Conservation (phyloP, 2,113 vertebrate genomes). For the Ammodramus savannarum region DNA sequence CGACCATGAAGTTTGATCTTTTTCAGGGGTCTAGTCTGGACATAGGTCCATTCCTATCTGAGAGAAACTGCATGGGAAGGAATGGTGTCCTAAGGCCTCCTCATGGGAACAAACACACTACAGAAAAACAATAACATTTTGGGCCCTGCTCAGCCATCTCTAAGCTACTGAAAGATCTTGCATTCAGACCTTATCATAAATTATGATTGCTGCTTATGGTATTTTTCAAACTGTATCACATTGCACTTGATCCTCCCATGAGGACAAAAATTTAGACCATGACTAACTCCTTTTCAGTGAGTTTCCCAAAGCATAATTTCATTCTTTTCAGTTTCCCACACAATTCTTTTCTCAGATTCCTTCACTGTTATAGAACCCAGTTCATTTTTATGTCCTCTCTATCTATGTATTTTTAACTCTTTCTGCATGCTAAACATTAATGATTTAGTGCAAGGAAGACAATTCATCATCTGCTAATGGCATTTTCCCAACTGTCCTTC, state of each 20-base stretch:
- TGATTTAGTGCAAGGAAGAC: not conserved
- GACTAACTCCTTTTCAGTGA: not conserved
- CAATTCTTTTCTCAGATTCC: not conserved
- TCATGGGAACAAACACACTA: not conserved
- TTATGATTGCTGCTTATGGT: not conserved
- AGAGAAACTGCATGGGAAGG: not conserved
- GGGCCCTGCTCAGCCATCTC: not conserved
- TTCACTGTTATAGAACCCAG: not conserved
- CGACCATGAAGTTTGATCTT: not conserved
- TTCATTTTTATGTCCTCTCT: not conserved
- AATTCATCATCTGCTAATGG: not conserved
- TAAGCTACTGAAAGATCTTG: not conserved
- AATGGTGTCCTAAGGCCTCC: not conserved
- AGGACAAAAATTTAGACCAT: not conserved
- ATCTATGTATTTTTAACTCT: not conserved
- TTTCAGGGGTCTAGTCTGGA: not conserved
- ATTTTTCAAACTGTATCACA: not conserved
- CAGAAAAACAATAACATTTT: not conserved
- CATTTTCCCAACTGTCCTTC: not conserved
- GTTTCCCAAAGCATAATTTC: conserved; percentile 2
- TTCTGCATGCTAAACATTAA: not conserved
- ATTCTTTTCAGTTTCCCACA: not conserved
- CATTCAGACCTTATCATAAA: not conserved
- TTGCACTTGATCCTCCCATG: not conserved
- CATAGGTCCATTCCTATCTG: not conserved